Conservation (phyloP, 2,113 vertebrate genomes). For the Hystrix brachyura region DNA sequence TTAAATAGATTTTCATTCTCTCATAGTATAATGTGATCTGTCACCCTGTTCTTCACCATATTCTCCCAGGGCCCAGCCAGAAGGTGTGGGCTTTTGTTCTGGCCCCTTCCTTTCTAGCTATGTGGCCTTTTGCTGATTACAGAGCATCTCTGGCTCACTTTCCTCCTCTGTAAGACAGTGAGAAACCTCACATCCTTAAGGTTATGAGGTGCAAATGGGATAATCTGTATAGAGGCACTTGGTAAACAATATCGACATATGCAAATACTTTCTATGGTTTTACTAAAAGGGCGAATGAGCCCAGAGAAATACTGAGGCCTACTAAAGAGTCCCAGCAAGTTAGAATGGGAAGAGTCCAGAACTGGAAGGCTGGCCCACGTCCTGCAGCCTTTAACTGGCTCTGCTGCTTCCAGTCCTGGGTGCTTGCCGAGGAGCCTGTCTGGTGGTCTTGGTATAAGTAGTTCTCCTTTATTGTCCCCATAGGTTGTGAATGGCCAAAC, state of each 20-base stretch:
- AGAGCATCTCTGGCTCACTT: slow-evolving; percentile 28
- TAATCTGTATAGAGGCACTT: neutral
- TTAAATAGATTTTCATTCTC: neutral
- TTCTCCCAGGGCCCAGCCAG: neutral
- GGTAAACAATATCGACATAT: neutral
- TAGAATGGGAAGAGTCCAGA: neutral
- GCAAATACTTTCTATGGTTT: neutral
- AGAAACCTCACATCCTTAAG: neutral
- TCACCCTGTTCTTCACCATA: neutral
- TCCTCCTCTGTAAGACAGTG: neutral
- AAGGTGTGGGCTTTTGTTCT: neutral
- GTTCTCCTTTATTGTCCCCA: slow-evolving; percentile 26
- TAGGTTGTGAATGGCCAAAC: slow-evolving; percentile 79
- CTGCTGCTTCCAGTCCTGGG: neutral
- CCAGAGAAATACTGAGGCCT: neutral
- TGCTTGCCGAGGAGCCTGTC: neutral
- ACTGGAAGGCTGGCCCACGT: neutral
- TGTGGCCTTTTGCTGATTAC: neutral
- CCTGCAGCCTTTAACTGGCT: neutral
- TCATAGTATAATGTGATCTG: neutral
- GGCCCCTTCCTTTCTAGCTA: neutral
- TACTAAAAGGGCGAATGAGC: neutral
- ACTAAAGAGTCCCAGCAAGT: neutral
- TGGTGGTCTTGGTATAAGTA: neutral
- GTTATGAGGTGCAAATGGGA: neutral